Conservation (phyloP, 1,140 invertebrate genomes). For the Drosophila lowei region DNA sequence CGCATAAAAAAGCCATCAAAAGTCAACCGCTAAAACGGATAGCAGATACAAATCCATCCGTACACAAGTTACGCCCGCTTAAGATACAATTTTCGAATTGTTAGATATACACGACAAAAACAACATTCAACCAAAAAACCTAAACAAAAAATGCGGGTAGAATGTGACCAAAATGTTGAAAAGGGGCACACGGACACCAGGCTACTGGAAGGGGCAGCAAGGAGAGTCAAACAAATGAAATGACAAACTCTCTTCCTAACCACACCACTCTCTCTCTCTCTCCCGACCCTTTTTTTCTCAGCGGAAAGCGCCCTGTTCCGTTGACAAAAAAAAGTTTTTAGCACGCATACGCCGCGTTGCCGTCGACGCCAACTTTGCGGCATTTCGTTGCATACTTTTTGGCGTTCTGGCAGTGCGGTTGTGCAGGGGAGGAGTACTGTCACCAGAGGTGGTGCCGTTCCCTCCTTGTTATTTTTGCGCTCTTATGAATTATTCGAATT, state of each 20-base stretch:
- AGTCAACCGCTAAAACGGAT: slow-evolving; percentile 48
- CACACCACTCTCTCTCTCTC: slow-evolving; percentile 28
- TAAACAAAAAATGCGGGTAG: slow-evolving; percentile 57
- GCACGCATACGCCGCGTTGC: slow-evolving; percentile 73
- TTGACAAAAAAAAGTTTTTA: slow-evolving; percentile 78
- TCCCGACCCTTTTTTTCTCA: not conserved
- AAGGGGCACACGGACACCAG: slow-evolving; percentile 19
- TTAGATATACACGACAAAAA: slow-evolving; percentile 36
- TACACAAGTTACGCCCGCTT: slow-evolving; percentile 57
- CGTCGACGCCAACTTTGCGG: slow-evolving; percentile 55
- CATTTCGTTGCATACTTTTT: slow-evolving; percentile 75
- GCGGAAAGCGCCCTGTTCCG: slow-evolving; percentile 42
- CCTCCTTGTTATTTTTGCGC: slow-evolving; percentile 69
- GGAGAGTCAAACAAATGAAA: slow-evolving; percentile 53
- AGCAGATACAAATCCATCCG: slow-evolving; percentile 47
- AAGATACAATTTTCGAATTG: slow-evolving; percentile 72
- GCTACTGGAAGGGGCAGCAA: not conserved
- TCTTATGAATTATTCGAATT: slow-evolving; percentile 81
- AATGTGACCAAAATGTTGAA: slow-evolving; percentile 73
- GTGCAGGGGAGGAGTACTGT: not conserved
- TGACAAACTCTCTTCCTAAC: slow-evolving; percentile 61
- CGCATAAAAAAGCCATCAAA: slow-evolving; percentile 31
- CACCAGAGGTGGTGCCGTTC: slow-evolving; percentile 12
- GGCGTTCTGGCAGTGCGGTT: slow-evolving; percentile 54
- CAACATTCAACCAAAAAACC: slow-evolving; percentile 5